Base-by-base conservation (phyloP, 92 coral and sea anemone species). In the Heteractis magnifica region DNA sequence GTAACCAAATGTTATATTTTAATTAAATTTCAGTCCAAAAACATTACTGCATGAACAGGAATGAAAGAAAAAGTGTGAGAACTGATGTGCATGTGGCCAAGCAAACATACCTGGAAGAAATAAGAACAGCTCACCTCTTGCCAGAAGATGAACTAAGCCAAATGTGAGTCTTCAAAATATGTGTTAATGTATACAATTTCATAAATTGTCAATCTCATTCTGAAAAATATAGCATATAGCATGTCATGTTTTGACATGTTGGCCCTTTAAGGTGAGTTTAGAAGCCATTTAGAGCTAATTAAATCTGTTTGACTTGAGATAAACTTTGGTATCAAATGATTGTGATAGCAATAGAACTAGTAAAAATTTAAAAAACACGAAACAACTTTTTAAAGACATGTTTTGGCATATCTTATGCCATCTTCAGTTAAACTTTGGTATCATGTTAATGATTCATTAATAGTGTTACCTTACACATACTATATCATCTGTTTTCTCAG, bases 61-160 rank as follows among this genome's bases (percentile, higher is more conserved):
- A 86, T 82, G 97, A 97, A 83, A 87, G 99, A 48, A 90, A 86
- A 72, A 89, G 93, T 4, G 92, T 97, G 6, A 91, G 97, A 7
- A 93, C 89, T 16, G 94, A 92, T 84, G 88, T 97, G 41, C 90
- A 79, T 72, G 96, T 92, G 7, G 99, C 99, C 34, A 97, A 97
- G 72, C 85, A 90, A 78, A 97, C 98, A 3, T 97, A 92, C 56
- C 89, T 97, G 10, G 99, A 97, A 71, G 99, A 97, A 94, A 96
- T 97, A 49, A 97, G 80, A 85, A 89, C 92, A 83, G 93, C 98
- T 26, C 90, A 93, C 10, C 81, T 97, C 78, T 78, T 97, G 15
- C 93, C 95, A 56, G 90, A 92, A 48, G 82, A 86, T 34, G 91
- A 91, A 83, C 83, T 94, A 9, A 87, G 84, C 4, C 78, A 89